Base-by-base conservation (phyloP, 2,797 vertebrate genomes). In the Hypotaenidia okinawae region DNA sequence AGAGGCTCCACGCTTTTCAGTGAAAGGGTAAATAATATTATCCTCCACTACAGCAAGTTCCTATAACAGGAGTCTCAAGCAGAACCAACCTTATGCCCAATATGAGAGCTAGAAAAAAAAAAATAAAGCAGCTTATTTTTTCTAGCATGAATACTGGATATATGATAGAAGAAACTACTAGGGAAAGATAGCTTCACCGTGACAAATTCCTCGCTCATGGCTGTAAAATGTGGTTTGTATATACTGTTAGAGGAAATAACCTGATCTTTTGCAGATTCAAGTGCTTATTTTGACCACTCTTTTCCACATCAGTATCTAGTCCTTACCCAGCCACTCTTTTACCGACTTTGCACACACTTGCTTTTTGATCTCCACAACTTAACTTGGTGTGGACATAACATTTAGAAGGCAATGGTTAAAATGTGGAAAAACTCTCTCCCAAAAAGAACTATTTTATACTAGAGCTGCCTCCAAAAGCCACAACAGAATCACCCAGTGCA, bases 11-110 rank as follows among this genome's bases (percentile, higher is more conserved):
- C 19, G 27, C 30, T 84, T 54, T 17, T 41, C 73, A 84, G 21
- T 45, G 54, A 47, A 88, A 90, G 47, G 5, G n/a, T 83, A 39
- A 85, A 57, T 5, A 94, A 27, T 32, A 70, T 13, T 82, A 83
- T 27, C 62, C 37, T 78, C 51, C 35, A 55, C 27, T 72, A 39
- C 30, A 66, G 55, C 70, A 93, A 89, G 77, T 25, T 62, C 32
- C 33, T 89, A 10, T 68, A 89, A 66, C 33, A 91, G 47, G 84
- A 67, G 67, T 25, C 52, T 76, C 78, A 92, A 92, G 94, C 89
- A 93, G 80, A 90, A 87, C 10, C 19, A 76, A 47, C 59, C 59
- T 79, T 28, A 90, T 21, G 37, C n/a, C n/a, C n/a, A 80, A 32
- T 14, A 77, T 0, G 55, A 37, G 19, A 84, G 35, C 67, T 54